phyloP scores from a whole-genome alignment of 2,797 vertebrate species.

The Pristis pectinata region DNA sequence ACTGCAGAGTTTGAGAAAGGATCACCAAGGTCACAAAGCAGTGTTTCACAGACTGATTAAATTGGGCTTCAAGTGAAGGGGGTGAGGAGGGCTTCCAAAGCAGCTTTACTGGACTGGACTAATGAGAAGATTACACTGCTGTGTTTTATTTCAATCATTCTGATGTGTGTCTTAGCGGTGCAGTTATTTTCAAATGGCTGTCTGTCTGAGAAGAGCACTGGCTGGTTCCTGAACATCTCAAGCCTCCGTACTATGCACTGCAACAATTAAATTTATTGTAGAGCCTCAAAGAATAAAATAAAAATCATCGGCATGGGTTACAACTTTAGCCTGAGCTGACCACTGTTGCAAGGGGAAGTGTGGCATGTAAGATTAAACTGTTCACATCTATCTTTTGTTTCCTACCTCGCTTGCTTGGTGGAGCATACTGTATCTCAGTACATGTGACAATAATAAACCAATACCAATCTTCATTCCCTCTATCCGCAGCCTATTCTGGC shows the following conservation, averaged over 20 bases:
- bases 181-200: neutral
- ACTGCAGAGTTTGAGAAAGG: neutral
- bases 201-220: neutral
- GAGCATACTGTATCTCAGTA: too few species aligned
- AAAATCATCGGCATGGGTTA: too few species aligned
- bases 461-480: too few species aligned
- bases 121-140: neutral
- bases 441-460: too few species aligned
- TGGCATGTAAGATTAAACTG: neutral
- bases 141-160: neutral
- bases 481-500: too few species aligned
- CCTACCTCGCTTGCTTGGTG: neutral
- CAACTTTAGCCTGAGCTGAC: neutral
- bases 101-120: neutral
- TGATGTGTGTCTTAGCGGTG: neutral
- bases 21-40: neutral
- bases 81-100: neutral
- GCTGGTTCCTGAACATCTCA: neutral
- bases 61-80: neutral
- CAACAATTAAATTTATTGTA: neutral
- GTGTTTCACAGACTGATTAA: neutral
- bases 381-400: neutral
- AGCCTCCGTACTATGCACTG: neutral
- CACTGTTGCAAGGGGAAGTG: neutral
- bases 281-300: neutral